Evolutionary conservation across 2,888 invertebrate genomes (phyloP).

Genomic region (Chalcis sispes): DNA sequence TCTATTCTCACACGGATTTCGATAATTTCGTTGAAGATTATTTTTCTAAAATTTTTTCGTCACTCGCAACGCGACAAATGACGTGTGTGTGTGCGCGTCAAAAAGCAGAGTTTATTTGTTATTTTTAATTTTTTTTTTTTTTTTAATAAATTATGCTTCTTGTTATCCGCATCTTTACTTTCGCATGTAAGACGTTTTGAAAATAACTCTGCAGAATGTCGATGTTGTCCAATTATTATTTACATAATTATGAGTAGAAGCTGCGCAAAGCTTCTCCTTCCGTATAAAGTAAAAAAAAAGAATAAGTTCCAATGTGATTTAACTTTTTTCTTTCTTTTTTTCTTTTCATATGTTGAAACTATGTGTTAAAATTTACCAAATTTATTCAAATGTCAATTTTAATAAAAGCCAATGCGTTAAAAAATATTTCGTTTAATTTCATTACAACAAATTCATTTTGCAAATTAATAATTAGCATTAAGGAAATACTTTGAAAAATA

Average conservation of each 20-base stretch:
- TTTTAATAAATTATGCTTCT: slow-evolving; percentile 28
- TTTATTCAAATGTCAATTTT: slow-evolving; percentile 52
- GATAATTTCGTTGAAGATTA: slow-evolving; percentile 47
- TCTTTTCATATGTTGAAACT: slow-evolving; percentile 41
- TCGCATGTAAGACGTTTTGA: slow-evolving; percentile 26
- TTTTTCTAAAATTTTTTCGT: slow-evolving; percentile 31
- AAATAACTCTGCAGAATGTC: slow-evolving; percentile 35
- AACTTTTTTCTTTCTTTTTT: too few relatives aligned
- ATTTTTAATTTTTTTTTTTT: neutral
- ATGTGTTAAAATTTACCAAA: slow-evolving; percentile 50
- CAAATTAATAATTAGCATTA: too few relatives aligned
- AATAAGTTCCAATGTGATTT: slow-evolving; percentile 47
- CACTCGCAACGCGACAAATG: slow-evolving; percentile 11
- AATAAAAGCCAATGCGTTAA: slow-evolving; percentile 52
- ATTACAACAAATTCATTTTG: too few relatives aligned
- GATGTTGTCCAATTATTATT: slow-evolving; percentile 48
- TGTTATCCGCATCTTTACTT: slow-evolving; percentile 18
- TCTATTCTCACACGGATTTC: slow-evolving; percentile 49
- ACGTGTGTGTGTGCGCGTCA: neutral
- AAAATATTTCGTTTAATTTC: slow-evolving; percentile 23
- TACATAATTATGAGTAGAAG: slow-evolving; percentile 45
- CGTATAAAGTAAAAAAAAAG: slow-evolving; percentile 33
- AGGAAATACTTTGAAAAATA: too few relatives aligned
- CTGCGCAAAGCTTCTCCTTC: slow-evolving; percentile 44
- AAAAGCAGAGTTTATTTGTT: slow-evolving; percentile 19